Evolutionary conservation across 2,888 invertebrate species (phyloP), one percentile per base, ranked within the genome.

Genomic region (Hermaeophaga mercurialis): DNA sequence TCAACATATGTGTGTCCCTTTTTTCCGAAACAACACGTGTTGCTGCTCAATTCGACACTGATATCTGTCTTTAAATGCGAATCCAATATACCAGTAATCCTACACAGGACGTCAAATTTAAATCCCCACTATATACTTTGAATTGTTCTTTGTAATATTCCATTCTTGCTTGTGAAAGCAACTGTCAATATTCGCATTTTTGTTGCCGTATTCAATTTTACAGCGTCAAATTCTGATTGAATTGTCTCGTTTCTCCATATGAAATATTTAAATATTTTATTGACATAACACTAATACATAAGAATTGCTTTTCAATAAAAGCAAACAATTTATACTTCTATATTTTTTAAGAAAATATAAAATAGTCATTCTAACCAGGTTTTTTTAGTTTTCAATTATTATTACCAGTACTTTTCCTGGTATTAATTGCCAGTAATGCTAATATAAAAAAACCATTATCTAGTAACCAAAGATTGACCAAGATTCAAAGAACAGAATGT

Each of bases 21-120:
- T 47, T 45, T 14, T 31, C 50, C 50, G 31, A 45, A 49, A 6
- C 54, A 46, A 57, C 54, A 57, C 60, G 54, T 60, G 60, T 60
- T 60, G 53, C 54, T 54, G 41, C 58, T 45, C 34, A 15, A 26
- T 56, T 34, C 17, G 54, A 49, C 54, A 45, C 38, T 49, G 58
- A 54, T 58, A 58, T 56, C 52, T 46, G 53, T 39, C 54, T 34
- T 22, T 36, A 57, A 53, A 57, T 54, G 46, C 46, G 54, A 46
- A 47, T 54, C 33, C 54, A 46, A 54, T 54, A 54, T 47, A 47
- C 36, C 38, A 38, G 15, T 46, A 43, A 31, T 39, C 38, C 45
- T 19, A 22, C 41, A 41, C 11, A 41, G 41, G 22, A 41, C 11
- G 41, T 41, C 41, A 41, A 41, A 41, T 19, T 41, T 19, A 41